Evolutionary conservation across 2,113 vertebrate genomes (phyloP).

Genomic region (Platysternon megacephalum): DNA sequence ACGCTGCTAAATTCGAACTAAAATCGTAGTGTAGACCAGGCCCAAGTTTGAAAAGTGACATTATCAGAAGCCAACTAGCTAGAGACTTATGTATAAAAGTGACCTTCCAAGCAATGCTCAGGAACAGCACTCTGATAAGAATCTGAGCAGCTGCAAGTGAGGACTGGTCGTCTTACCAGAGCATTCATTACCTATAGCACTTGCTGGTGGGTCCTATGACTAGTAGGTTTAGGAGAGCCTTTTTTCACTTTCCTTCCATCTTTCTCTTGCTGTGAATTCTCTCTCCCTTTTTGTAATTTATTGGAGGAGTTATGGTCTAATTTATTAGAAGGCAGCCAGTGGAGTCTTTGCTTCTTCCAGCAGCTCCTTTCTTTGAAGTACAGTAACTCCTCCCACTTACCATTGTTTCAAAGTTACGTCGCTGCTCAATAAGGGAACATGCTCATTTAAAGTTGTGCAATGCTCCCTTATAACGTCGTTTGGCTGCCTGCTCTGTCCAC

Average conservation of each 20-base stretch:
- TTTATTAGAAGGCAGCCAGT: background rate
- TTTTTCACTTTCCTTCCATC: background rate
- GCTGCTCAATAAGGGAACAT: no score
- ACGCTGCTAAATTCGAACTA: no score
- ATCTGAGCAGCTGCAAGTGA: background rate
- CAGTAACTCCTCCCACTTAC: background rate
- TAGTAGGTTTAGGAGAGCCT: background rate
- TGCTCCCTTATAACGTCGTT: no score
- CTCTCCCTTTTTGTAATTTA: background rate
- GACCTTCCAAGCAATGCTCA: background rate
- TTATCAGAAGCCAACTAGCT: background rate
- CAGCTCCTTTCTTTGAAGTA: background rate
- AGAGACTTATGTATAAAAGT: background rate
- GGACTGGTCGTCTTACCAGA: background rate
- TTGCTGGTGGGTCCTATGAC: accelerated
- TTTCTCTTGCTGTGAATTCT: background rate
- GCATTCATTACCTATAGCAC: background rate
- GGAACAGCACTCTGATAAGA: background rate
- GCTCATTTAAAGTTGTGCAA: no score
- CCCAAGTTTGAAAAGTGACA: no score
- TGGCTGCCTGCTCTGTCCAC: no score
- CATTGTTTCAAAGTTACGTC: background rate
- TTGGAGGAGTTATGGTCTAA: background rate
- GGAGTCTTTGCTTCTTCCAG: background rate
- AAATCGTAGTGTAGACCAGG: no score